Evolutionary conservation across 2,113 vertebrate genomes (phyloP).

Genomic region (Myrmecophaga tridactyla): DNA sequence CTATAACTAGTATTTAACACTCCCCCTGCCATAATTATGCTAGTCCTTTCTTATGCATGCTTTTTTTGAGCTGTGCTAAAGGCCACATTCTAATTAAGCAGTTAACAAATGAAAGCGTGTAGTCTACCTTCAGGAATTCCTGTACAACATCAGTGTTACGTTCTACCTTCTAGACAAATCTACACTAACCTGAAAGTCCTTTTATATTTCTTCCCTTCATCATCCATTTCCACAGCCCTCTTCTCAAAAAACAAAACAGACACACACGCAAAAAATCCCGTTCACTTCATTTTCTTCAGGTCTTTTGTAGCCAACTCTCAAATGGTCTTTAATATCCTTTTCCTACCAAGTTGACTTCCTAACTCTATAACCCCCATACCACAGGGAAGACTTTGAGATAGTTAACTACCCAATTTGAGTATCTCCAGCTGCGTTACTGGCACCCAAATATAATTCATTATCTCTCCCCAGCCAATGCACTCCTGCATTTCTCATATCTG

Average conservation of each 20-base stretch:
- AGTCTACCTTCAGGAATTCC: not conserved
- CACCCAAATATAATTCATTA: not conserved
- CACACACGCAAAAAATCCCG: not conserved
- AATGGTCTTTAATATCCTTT: not conserved
- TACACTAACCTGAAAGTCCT: not conserved
- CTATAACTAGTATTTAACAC: not conserved
- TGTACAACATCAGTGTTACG: not conserved
- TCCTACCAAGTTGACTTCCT: not conserved
- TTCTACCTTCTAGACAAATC: not conserved
- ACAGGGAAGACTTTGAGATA: not conserved
- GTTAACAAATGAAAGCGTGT: not conserved
- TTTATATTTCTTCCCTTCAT: not conserved
- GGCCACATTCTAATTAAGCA: not conserved
- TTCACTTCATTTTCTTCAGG: not conserved
- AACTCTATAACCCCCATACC: not conserved
- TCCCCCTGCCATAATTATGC: not conserved
- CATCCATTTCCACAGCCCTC: not conserved
- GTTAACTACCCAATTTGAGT: not conserved
- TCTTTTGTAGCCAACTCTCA: not conserved
- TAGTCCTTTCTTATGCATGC: not conserved
- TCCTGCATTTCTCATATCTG: not conserved
- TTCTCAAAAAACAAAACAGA: not conserved
- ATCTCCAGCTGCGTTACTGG: not conserved
- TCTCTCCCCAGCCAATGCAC: not conserved
- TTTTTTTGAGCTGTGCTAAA: not conserved